Evolutionary conservation across 2,113 vertebrate genomes (phyloP), one percentile per base, ranked within the genome.

Genomic region (Mastomys natalensis): DNA sequence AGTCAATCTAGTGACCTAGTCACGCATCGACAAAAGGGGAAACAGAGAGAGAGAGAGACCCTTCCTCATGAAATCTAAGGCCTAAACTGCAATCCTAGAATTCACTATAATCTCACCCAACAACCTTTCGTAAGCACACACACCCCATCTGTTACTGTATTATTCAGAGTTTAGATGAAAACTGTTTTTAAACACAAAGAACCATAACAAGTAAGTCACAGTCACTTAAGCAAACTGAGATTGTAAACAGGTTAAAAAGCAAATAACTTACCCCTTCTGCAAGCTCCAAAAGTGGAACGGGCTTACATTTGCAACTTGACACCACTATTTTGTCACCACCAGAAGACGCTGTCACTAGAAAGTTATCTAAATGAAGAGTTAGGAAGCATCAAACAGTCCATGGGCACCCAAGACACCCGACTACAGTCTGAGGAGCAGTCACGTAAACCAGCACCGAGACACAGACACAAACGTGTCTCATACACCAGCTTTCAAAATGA

Each of bases 291-390:
- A 99, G 98, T 12, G 99, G 97, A 94, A 99, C 98, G 24, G 99
- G 98, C 97, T 99, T 98, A 11, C 98, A 98, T 98, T 99, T 99
- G 93, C 99, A 99, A 98, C 99, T 99, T 95, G 99, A 99, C 93
- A 99, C 98, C 92, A 99, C 99, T 97, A 99, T 99, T 98, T 99
- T 99, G 98, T 99, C 99, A 84, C 99, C 99, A 81, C 97, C 97
- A 98, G 99, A 98, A 98, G 99, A 99, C 86, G 99, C 99, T 86
- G 98, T 99, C 92, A 99, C 99, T 97, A 99, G 97, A 98, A 99
- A 99, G 97, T 99, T 99, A 97, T 99, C 99, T 99, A 98, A 97
- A 96, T 40, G 48, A 97, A 86, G 95, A 97, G 99, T 99, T 97
- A 99, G 86, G 99, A 98, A 98, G 60, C 70, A 97, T 87, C 96